These are phyloP conservation scores for Tangachromis dhanisi DNA, from an alignment of 2,113 vertebrate species.

Conservation along the genomic window DNA sequence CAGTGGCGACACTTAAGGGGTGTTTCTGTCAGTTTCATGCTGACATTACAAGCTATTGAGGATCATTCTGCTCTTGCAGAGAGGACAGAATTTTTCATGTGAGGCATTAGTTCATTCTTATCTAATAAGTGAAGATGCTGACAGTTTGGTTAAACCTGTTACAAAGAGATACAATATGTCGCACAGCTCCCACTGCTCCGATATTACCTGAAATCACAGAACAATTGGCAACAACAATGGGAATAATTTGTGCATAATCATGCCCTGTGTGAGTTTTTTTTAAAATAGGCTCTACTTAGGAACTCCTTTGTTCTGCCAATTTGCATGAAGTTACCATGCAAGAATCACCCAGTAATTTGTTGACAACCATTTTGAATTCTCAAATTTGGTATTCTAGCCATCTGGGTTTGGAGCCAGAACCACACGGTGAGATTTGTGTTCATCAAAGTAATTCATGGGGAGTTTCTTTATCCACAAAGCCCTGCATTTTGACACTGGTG, in stretches of 20 bases:
- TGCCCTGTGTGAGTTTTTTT: not conserved
- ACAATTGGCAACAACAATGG: not conserved
- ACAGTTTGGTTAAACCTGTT: not conserved
- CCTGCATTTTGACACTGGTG: not conserved
- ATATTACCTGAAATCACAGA: not conserved
- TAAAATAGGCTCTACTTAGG: not conserved
- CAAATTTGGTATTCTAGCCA: not conserved
- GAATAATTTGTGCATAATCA: not conserved
- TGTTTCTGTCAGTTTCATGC: not conserved
- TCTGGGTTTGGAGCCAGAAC: not conserved
- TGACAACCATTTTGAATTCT: not conserved
- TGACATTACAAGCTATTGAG: not conserved
- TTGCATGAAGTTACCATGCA: not conserved
- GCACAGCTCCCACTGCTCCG: not conserved
- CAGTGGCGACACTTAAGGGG: not conserved
- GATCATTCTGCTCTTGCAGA: not conserved
- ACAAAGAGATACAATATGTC: not conserved
- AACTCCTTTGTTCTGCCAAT: not conserved
- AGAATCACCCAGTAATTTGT: not conserved
- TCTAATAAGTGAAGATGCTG: not conserved
- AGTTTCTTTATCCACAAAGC: not conserved
- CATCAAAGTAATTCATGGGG: not conserved
- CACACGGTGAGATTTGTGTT: not conserved
- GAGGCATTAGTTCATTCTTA: not conserved
- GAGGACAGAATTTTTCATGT: not conserved